Evolutionary conservation across 2,113 vertebrate genomes (phyloP), one percentile per base, ranked within the genome.

Genomic region (Barbus barbus): DNA sequence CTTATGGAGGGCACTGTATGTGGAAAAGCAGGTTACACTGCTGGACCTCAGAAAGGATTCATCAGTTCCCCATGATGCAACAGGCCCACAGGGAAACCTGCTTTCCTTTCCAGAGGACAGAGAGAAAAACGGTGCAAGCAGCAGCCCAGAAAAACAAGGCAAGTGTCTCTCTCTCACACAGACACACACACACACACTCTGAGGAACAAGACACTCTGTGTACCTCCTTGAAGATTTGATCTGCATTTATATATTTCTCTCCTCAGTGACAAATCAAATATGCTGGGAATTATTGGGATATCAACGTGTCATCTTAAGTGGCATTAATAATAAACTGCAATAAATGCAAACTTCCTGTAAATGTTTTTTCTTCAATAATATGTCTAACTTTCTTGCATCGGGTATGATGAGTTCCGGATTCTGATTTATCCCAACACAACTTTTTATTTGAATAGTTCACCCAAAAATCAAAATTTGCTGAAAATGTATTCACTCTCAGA

Each of bases 241-340:
- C 79, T 53, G 63, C 83, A 84, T 88, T 89, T 91, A 91, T 90
- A 90, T 86, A 84, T 88, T 85, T 44, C 14, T 83, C 61, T 86
- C 9, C 44, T 83, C 41, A 56, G 71, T 56, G 81, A 74, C 56
- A 46, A 31, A 65, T 65, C n/a, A 82, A 78, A 65, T 67, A 67
- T 51, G n/a, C 46, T 53, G 41, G 41, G 28, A 75, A 56, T 28
- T 60, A 78, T 38, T 53, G 53, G 33, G 38, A 78, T 80, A 82
- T 73, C 28, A 79, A n/a, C n/a, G n/a, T n/a, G n/a, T n/a, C n/a
- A n/a, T n/a, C n/a, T n/a, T n/a, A n/a, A n/a, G n/a, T n/a, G n/a
- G n/a, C n/a, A n/a, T n/a, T n/a, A n/a, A n/a, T n/a, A n/a, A n/a
- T n/a, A n/a, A n/a, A n/a, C n/a, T n/a, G n/a, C n/a, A n/a, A n/a